These are phyloP conservation scores for Cavia aperea DNA, from an alignment of 2,113 vertebrate genomes.

Conservation along the genomic window DNA sequence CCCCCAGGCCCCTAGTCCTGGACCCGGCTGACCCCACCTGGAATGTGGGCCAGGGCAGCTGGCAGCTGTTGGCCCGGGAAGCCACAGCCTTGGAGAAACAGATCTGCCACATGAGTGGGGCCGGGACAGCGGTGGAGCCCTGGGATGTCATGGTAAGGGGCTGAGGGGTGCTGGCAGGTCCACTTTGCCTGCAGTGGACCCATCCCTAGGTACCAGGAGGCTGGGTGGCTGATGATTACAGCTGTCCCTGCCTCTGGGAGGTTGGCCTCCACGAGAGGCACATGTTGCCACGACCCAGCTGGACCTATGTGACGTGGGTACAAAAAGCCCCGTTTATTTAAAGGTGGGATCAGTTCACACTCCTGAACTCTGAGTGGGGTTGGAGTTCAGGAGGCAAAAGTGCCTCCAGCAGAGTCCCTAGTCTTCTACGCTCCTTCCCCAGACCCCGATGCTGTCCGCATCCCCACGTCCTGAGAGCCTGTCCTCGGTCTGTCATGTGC, in stretches of 20 bases:
- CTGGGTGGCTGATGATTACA: neutral
- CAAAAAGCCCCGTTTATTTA: neutral
- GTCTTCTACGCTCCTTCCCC: neutral
- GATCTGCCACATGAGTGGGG: neutral
- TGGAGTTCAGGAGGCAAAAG: too few species aligned
- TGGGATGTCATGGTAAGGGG: conserved; percentile 63
- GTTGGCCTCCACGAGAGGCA: neutral
- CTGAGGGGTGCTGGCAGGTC: neutral
- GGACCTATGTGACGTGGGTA: neutral
- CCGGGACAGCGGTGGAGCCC: neutral
- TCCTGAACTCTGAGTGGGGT: neutral
- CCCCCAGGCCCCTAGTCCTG: conserved; percentile 56
- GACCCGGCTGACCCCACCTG: conserved; percentile 65
- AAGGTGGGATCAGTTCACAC: neutral
- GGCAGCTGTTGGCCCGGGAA: conserved; percentile 44
- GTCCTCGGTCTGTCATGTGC: too few species aligned
- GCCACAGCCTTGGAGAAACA: neutral
- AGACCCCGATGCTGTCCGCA: neutral
- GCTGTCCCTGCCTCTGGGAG: neutral
- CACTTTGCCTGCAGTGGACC: neutral
- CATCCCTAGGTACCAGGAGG: neutral
- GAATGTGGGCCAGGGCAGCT: conserved; percentile 53
- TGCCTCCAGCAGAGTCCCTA: neutral
- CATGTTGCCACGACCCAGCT: neutral
- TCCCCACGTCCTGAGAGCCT: neutral